Evolutionary conservation across 2,113 vertebrate species (phyloP).

Genomic region (Myanophis thanlyinensis): DNA sequence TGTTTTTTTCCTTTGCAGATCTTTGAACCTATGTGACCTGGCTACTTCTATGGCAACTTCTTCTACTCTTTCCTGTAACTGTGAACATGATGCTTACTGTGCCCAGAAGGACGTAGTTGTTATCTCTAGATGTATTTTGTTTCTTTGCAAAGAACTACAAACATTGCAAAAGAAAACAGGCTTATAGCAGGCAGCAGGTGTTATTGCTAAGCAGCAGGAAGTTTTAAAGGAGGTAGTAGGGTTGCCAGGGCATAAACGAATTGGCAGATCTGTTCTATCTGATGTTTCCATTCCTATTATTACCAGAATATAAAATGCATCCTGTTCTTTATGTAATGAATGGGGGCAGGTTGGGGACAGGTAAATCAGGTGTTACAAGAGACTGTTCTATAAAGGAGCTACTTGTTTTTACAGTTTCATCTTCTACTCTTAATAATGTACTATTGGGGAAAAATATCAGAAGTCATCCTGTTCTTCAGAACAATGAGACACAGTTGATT

Average conservation of each 20-base stretch:
- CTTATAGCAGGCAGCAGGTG: slow-evolving; percentile 4
- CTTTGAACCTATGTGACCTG: fast-evolving
- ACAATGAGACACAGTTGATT: neutral
- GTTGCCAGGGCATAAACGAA: neutral
- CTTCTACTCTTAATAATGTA: neutral
- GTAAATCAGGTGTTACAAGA: neutral
- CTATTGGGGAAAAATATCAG: neutral
- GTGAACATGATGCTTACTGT: neutral
- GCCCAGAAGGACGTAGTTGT: neutral
- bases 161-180: neutral
- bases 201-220: neutral
- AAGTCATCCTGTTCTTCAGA: neutral
- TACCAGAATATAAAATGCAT: neutral
- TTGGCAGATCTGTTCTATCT: neutral
- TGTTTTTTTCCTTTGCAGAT: neutral
- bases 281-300: neutral
- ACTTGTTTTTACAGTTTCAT: neutral
- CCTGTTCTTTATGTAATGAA: neutral
- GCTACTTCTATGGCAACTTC: slow-evolving; percentile 7
- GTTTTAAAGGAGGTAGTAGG: neutral
- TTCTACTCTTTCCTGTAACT: slow-evolving; percentile 12
- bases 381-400: neutral
- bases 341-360: too few relatives aligned
- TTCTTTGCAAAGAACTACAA: neutral
- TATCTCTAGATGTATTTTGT: slow-evolving; percentile 4